Conservation (phyloP, 2,888 invertebrate species). For the Caenorhabditis wallacei region DNA sequence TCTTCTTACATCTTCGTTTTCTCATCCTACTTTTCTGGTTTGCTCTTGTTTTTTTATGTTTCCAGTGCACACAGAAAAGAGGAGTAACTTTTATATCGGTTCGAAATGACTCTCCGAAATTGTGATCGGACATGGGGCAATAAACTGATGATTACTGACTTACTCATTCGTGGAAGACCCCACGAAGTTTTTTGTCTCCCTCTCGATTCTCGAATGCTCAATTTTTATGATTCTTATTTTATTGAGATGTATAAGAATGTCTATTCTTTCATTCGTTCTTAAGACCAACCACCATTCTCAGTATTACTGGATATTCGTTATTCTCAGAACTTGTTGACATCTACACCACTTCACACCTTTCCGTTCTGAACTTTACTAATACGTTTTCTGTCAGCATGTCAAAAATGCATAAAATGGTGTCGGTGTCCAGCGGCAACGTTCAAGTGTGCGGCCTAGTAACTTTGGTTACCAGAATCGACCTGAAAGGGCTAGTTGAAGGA, state of each 20-base stretch:
- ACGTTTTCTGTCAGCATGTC: conserved; percentile 37
- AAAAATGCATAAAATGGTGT: conserved; percentile 45
- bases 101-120: conserved; percentile 54
- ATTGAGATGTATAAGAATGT: conserved; percentile 20
- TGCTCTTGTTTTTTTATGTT: conserved; percentile 48
- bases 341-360: conserved; percentile 32
- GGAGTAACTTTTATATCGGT: conserved; percentile 60
- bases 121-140: conserved; percentile 55
- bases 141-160: conserved; percentile 63
- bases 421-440: conserved; percentile 8
- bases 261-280: conserved; percentile 19
- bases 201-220: not conserved
- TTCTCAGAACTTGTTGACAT: conserved; percentile 29
- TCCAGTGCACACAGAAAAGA: conserved; percentile 22
- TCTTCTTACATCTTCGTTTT: conserved; percentile 24
- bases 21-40: conserved; percentile 26
- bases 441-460: conserved; percentile 12
- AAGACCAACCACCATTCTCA: not conserved
- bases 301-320: not conserved
- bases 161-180: conserved; percentile 28
- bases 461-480: conserved; percentile 1
- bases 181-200: conserved; percentile 18
- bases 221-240: conserved; percentile 37
- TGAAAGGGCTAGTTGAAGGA: not conserved
- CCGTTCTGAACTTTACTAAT: conserved; percentile 35